Evolutionary conservation across 1,140 invertebrate species (phyloP), one percentile per base, ranked within the genome.

Genomic region (Melipona quadrifasciata): DNA sequence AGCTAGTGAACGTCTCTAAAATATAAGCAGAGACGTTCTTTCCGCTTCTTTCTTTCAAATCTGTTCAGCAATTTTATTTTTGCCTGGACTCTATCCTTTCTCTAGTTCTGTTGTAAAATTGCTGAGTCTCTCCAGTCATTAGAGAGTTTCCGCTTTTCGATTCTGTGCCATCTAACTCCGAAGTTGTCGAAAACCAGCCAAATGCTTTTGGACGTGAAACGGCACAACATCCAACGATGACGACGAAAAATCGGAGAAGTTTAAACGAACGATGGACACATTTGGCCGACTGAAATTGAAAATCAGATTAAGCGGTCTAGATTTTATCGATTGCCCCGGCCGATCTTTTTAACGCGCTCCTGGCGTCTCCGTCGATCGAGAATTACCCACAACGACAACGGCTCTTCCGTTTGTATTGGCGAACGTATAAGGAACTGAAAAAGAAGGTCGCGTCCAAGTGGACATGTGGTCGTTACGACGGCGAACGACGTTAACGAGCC

Each of bases 401-500:
- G 8, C 2, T 14, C 47, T 34, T 31, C 31, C 21, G 19, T 4
- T n/a, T 34, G 57, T 73, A n/a, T 81, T 27, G 34, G 53, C 21
- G 75, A 77, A 64, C 34, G 57, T 31, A 64, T 31, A n/a, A 55
- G n/a, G 4, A n/a, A 55, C 31, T 16, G 39, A 47, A n/a, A 57
- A 47, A 74, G 80, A 81, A 53, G 27, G 19, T 27, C 8, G 34
- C 39, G 39, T 64, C 39, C 57, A 65, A 81, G 80, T 65, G 80
- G 80, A 74, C 80, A 74, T 51, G 57, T 64, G 70, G 27, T 81
- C 80, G 80, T 81, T 81, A 74, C 53, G 71, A 81, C 27, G 47
- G 27, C 4, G 39, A 34, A 24, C 80, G 70, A 74, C 80, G 80
- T 81, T 81, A 81, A 81, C 80, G 71, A 81, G 79, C 79, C 17